phyloP scores from a whole-genome alignment of 2,888 invertebrate genomes.

The Sesamia inferens region DNA sequence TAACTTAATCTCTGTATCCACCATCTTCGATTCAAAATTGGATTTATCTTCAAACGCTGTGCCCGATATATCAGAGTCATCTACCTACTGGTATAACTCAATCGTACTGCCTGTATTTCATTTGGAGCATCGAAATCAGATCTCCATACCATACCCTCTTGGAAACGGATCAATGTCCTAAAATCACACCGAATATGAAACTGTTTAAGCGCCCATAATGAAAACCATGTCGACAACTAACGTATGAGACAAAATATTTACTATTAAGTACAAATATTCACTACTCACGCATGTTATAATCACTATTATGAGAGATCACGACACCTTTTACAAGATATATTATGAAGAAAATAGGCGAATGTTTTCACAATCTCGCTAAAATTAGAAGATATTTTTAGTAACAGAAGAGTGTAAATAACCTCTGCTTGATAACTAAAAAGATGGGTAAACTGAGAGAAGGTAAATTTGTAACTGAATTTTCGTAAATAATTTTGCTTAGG shows the following conservation, averaged over 20 bases:
- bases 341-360: background rate
- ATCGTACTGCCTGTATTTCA: conserved; percentile 15
- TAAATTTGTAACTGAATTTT: background rate
- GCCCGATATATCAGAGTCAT: conserved; percentile 12
- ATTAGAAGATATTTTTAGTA: background rate
- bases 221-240: background rate
- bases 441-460: background rate
- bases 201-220: background rate
- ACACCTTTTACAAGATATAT: conserved; percentile 4
- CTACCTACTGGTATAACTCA: conserved; percentile 5
- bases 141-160: background rate
- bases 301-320: background rate
- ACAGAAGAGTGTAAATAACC: background rate
- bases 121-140: background rate
- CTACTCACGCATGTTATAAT: conserved; percentile 1
- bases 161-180: conserved; percentile 4
- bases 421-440: background rate
- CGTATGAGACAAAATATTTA: background rate
- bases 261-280: background rate
- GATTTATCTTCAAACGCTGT: conserved; percentile 24
- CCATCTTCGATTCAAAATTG: conserved; percentile 17
- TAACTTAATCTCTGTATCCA: conserved; percentile 18
- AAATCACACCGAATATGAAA: background rate
- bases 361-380: conserved; percentile 9
- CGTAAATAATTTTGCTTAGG: background rate